Evolutionary conservation across 2,113 vertebrate species (phyloP).

Genomic region (Boleophthalmus pectinirostris): DNA sequence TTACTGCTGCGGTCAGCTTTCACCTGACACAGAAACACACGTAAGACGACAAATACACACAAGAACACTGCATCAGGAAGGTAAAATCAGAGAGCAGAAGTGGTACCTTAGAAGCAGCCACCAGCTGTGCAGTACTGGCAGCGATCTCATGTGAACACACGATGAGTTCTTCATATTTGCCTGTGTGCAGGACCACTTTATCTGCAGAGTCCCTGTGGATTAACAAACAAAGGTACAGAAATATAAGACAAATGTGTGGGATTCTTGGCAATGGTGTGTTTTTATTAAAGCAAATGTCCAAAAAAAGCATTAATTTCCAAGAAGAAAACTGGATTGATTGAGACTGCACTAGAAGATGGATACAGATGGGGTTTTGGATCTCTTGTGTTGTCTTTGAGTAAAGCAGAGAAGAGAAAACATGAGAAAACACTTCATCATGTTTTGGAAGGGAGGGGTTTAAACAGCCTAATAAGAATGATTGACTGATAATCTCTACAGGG

Average conservation of each 20-base stretch:
- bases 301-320: no score
- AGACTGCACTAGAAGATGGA: no score
- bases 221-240: neutral
- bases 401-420: no score
- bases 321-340: no score
- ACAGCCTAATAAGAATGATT: no score
- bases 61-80: neutral
- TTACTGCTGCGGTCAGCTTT: constrained; percentile 88
- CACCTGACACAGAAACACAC: constrained; percentile 75
- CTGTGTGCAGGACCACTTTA: constrained; percentile 91
- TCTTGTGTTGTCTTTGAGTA: no score
- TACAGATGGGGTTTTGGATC: no score
- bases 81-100: neutral
- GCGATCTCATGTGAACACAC: constrained; percentile 97
- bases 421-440: no score
- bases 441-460: no score
- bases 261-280: no score
- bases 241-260: neutral
- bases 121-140: constrained; percentile 95
- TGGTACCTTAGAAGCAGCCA: constrained; percentile 94
- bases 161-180: constrained; percentile 94
- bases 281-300: no score
- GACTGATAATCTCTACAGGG: no score
- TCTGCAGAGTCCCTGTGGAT: constrained; percentile 88
- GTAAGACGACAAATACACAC: neutral